Evolutionary conservation across 2,888 invertebrate genomes (phyloP), one percentile per base, ranked within the genome.

Genomic region (Anoncus sp.): DNA sequence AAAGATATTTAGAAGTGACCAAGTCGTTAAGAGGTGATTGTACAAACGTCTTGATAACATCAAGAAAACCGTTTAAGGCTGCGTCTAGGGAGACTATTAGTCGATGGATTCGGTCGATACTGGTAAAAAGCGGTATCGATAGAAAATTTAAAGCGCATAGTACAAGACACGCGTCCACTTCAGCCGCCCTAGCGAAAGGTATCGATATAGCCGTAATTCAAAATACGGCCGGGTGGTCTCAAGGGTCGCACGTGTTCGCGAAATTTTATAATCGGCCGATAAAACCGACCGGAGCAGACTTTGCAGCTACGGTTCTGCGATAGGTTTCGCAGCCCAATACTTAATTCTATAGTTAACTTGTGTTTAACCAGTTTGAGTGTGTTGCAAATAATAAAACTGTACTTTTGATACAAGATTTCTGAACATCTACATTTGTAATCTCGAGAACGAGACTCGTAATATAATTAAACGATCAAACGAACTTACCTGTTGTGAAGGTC

Each of bases 111-210:
- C 63, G 60, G 35, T n/a, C 67, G 4, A 51, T 75, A 12, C 22
- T 83, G 7, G 24, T n/a, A 3, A 38, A 47, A 10, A 73, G 80
- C 24, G 69, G 70, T 9, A 51, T 83, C 35, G 63, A 47, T 2
- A 14, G 16, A 4, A 38, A 74, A 40, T 82, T 70, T 45, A 71
- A 20, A 6, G 59, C 75, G 3, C 77, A 82, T 10, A 77, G 73
- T 1, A 77, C 77, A 2, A 62, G 82, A 10, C 78, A 82, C 31
- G 77, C 81, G 12, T 53, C 82, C n/a, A n/a, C n/a, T n/a, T n/a
- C n/a, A n/a, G n/a, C n/a, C n/a, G n/a, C n/a, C n/a, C n/a, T n/a
- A n/a, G 66, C 31, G 4, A 74, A 65, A 45, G 79, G 77, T 1
- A 35, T 82, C 0, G 77, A 77, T 31, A 16, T 53, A 27, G 24